Percentiles rank a stretch among this genome's conserved stretches.
These are phyloP conservation scores for Melieria omissa DNA, from an alignment of 2,888 invertebrate genomes.

Conservation along the genomic window DNA sequence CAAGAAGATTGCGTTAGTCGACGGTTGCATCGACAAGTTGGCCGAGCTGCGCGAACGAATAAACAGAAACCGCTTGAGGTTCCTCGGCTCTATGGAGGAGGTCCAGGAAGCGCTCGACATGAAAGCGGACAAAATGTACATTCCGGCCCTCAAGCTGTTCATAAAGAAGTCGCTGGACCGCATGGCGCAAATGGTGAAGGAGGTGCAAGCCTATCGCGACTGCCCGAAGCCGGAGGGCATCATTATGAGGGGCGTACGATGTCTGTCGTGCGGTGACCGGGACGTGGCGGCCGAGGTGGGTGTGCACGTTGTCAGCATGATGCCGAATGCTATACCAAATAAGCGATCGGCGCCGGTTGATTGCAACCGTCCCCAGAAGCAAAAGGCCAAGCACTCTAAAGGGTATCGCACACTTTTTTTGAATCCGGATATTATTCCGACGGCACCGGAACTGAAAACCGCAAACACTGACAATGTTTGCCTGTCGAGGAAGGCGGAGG, in stretches of 20 bases:
- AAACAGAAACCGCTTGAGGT: slow-evolving; percentile 49
- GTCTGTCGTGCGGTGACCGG: slow-evolving; percentile 56
- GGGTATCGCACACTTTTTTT: background rate
- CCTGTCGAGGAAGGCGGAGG: background rate
- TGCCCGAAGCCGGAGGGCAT: slow-evolving; percentile 61
- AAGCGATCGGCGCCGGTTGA: background rate
- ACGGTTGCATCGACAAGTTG: slow-evolving; percentile 56
- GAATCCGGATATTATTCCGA: background rate
- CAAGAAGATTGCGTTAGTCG: slow-evolving; percentile 54
- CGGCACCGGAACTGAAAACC: too few relatives aligned
- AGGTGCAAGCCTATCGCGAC: slow-evolving; percentile 47
- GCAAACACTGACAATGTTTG: too few relatives aligned
- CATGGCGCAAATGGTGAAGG: slow-evolving; percentile 48
- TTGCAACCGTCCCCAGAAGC: background rate
- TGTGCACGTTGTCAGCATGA: slow-evolving; percentile 38
- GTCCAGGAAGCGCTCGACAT: slow-evolving; percentile 65
- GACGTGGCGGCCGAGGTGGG: slow-evolving; percentile 55
- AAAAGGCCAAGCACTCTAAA: background rate
- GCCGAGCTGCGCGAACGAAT: slow-evolving; percentile 48
- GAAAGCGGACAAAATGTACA: slow-evolving; percentile 62
- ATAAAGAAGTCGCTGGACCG: slow-evolving; percentile 52
- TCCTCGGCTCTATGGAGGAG: slow-evolving; percentile 61
- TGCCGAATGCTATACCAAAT: slow-evolving; percentile 42
- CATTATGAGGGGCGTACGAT: slow-evolving; percentile 52
- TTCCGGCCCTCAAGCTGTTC: slow-evolving; percentile 61